Evolutionary conservation across 2,113 vertebrate species (phyloP).

Genomic region (Rafetus swinhoei): DNA sequence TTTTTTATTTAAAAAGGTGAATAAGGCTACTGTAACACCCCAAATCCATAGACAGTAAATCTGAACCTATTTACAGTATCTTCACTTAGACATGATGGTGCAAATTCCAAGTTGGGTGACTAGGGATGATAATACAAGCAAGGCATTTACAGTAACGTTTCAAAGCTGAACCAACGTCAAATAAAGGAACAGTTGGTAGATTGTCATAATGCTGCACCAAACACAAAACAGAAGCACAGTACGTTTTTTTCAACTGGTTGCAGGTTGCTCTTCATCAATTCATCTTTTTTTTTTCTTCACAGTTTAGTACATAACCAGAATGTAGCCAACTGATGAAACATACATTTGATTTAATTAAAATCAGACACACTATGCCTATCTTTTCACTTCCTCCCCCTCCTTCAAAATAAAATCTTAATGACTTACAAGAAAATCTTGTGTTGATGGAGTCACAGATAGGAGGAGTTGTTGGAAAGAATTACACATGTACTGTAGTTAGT

Average conservation of each 20-base stretch:
- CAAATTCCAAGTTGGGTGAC: constrained; percentile 93
- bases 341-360: constrained; percentile 69
- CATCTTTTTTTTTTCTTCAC: constrained; percentile 86
- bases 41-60: constrained; percentile 97
- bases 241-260: constrained; percentile 77
- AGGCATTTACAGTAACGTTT: constrained; percentile 97
- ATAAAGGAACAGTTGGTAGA: constrained; percentile 94
- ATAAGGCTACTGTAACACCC: constrained; percentile 99
- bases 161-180: constrained; percentile 87
- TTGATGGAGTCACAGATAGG: constrained; percentile 75
- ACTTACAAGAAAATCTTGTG: constrained; percentile 92
- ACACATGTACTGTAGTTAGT: constrained; percentile 90
- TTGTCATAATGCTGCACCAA: constrained; percentile 97
- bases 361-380: constrained; percentile 57
- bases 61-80: constrained; percentile 98
- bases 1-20: constrained; percentile 94
- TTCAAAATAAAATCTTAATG: constrained; percentile 83
- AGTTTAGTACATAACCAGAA: constrained; percentile 88
- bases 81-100: constrained; percentile 95
- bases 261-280: constrained; percentile 82
- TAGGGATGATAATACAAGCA: constrained; percentile 94
- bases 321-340: constrained; percentile 74
- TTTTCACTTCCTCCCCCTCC: constrained; percentile 63
- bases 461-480: constrained; percentile 90
- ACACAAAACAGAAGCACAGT: constrained; percentile 90